Evolutionary conservation across 2,113 vertebrate species (phyloP).

Genomic region (Lepus europaeus): DNA sequence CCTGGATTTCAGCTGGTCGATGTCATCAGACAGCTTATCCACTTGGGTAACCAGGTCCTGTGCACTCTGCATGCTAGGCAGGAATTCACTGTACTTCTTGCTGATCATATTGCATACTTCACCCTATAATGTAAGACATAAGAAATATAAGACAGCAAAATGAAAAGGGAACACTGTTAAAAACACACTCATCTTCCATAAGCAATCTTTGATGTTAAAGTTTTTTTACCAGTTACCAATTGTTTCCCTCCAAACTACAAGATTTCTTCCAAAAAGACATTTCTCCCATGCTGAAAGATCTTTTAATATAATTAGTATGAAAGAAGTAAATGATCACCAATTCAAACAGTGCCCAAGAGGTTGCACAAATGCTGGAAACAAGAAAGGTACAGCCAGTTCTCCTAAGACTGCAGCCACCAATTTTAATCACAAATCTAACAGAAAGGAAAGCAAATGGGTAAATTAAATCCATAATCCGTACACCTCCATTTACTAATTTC

Average conservation of each 20-base stretch:
- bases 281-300: not conserved
- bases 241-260: not conserved
- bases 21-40: constrained; percentile 89
- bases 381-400: not conserved
- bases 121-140: constrained; percentile 84
- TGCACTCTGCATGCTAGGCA: constrained; percentile 93
- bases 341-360: not conserved
- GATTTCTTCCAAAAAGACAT: constrained; percentile 50
- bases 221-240: not conserved
- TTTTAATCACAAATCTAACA: not conserved
- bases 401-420: not conserved
- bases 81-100: constrained; percentile 94
- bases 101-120: constrained; percentile 95
- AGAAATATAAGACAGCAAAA: not conserved
- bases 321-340: constrained; percentile 27
- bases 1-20: constrained; percentile 90
- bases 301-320: not conserved
- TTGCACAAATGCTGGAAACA: constrained; percentile 1
- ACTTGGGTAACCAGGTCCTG: constrained; percentile 92
- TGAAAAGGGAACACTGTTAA: not conserved
- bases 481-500: not conserved
- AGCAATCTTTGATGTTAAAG: not conserved
- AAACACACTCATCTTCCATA: not conserved
- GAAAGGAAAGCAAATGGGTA: constrained; percentile 33
- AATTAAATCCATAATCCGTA: constrained; percentile 8